A percentile compares a stretch with the other conserved stretches of the same genome.
These are phyloP conservation scores for Remorina albescens DNA, from an alignment of 2,797 vertebrate genomes.

Conservation along the genomic window DNA sequence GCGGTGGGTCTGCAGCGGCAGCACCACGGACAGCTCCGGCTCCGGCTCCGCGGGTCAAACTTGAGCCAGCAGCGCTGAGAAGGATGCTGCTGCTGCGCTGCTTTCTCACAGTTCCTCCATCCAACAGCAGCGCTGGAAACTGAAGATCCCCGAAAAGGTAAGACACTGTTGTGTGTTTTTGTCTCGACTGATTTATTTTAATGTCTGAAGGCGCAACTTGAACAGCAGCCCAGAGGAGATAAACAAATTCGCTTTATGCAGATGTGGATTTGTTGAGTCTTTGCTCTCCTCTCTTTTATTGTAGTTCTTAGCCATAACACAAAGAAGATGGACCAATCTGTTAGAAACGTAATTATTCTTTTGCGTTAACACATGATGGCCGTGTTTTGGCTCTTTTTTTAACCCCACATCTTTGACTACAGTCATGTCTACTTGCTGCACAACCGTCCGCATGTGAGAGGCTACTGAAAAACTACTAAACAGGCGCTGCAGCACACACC, in stretches of 20 bases:
- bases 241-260: neutral
- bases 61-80: conserved; percentile 57
- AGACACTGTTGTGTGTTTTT: conserved; percentile 38
- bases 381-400: neutral
- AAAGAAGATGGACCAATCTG: neutral
- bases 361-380: neutral
- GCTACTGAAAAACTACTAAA: conserved; percentile 50
- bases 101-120: conserved; percentile 17
- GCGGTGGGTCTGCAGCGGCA: conserved; percentile 47
- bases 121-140: conserved; percentile 61
- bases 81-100: conserved; percentile 57
- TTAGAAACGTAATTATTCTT: too few relatives aligned
- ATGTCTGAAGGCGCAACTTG: conserved; percentile 39
- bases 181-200: neutral
- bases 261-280: conserved; percentile 1
- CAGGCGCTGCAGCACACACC: conserved; percentile 30
- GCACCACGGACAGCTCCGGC: conserved; percentile 82
- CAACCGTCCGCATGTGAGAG: conserved; percentile 40
- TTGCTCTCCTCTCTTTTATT: conserved; percentile 4
- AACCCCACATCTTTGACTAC: conserved; percentile 6
- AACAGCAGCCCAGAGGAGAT: neutral
- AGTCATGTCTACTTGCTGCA: conserved; percentile 21
- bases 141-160: conserved; percentile 72
- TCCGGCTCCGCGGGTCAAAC: conserved; percentile 66
- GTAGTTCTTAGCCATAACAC: neutral